Evolutionary conservation across 2,888 invertebrate species (phyloP).

Genomic region (Rhaphigaster nebulosa): DNA sequence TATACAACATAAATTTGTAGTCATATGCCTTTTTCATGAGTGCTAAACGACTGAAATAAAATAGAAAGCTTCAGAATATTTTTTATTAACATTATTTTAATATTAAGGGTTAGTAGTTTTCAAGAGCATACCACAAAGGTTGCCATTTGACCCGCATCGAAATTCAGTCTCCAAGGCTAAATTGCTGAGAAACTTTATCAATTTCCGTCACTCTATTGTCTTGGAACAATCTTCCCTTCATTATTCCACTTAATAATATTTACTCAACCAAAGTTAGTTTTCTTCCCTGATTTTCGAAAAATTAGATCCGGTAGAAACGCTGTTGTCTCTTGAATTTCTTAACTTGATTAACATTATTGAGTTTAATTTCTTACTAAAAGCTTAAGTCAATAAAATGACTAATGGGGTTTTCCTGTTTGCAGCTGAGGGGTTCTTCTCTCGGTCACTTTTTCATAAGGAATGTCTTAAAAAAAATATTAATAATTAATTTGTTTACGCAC

Average conservation of each 20-base stretch:
- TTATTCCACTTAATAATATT: constrained; percentile 9
- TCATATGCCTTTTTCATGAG: too few species aligned
- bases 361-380: constrained; percentile 17
- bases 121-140: neutral
- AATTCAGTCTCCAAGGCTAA: neutral
- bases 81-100: too few species aligned
- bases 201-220: neutral
- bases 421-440: neutral
- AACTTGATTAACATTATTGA: constrained; percentile 14
- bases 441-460: neutral
- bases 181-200: neutral
- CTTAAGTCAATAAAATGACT: neutral
- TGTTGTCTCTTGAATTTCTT: neutral
- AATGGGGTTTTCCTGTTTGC: constrained; percentile 16
- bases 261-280: neutral
- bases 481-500: neutral
- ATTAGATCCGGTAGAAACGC: neutral
- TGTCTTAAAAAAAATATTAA: neutral
- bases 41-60: too few species aligned
- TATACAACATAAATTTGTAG: too few species aligned
- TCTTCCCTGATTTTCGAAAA: neutral
- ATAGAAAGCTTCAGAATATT: too few species aligned
- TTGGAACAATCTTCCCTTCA: neutral
- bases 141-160: neutral
- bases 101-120: too few species aligned